Evolutionary conservation across 2,113 vertebrate species (phyloP), one percentile per base, ranked within the genome.

Genomic region (Clinocottus analis): DNA sequence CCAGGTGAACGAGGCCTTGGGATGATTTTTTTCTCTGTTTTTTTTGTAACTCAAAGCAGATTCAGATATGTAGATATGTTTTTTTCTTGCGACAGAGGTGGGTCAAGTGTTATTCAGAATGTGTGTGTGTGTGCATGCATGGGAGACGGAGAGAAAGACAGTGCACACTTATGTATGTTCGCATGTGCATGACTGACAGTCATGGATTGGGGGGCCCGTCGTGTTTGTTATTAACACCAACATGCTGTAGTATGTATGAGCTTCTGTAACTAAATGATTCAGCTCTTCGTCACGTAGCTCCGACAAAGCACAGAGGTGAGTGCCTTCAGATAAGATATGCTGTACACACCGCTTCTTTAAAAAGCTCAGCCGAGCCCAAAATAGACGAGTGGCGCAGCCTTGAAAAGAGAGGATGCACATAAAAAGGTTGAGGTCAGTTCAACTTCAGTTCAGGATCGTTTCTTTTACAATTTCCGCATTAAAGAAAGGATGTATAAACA

Each of bases 291-390:
- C 58, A 49, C 70, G 69, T 60, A 59, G 66, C 71, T 66, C 68
- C 47, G 2, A 21, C 65, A 10, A 79, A 85, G 79, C 85, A 67
- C 63, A 83, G 71, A 85, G 73, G 74, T 80, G 79, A 64, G 80
- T 82, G 80, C 87, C 81, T 90, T 88, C 79, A 87, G 77, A 76
- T 82, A 35, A 86, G 71, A 84, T 64, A 49, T 53, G 72, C 84
- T 77, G 67, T 71, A 72, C 82, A 84, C 62, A 31, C 75, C 59
- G 45, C 73, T 64, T 11, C 79, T 82, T 84, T 72, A 86, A 78
- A 80, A 87, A 72, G 67, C 81, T 82, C 76, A 59, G 66, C 66
- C 45, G 49, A 78, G 72, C 82, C 82, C 51, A 71, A 82, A 85
- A 85, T 85, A 89, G 80, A 76, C 19, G 9, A 66, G 71, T 10